Percentiles rank a stretch among this genome's conserved stretches.
These are phyloP conservation scores for Pholis gunnellus DNA, from an alignment of 2,113 vertebrate species.

Conservation along the genomic window DNA sequence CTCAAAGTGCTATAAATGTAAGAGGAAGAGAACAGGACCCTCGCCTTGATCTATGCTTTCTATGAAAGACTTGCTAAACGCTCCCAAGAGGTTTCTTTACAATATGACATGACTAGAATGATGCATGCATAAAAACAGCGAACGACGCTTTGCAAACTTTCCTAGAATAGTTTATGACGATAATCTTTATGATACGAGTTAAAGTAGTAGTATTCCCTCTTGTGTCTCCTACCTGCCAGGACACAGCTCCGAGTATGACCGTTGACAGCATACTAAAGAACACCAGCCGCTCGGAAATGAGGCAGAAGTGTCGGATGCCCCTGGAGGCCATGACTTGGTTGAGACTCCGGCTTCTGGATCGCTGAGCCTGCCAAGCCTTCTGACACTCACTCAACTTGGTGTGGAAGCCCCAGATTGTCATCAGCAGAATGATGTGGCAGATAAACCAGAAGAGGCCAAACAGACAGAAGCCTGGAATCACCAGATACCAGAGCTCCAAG, in stretches of 20 bases:
- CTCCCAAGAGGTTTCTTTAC: neutral
- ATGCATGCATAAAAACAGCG: neutral
- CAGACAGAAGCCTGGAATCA: conserved; percentile 96
- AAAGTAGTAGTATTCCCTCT: neutral
- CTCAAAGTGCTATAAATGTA: neutral
- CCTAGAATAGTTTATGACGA: neutral
- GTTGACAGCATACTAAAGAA: conserved; percentile 95
- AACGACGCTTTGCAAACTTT: neutral
- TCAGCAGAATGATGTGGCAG: conserved; percentile 94
- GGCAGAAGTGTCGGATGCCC: conserved; percentile 99
- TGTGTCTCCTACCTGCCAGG: conserved; percentile 92
- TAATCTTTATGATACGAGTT: neutral
- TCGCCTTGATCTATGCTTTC: neutral
- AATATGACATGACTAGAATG: neutral
- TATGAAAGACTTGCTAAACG: neutral
- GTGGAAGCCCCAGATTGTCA: conserved; percentile 98
- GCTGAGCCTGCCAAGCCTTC: conserved; percentile 89
- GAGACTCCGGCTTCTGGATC: conserved; percentile 88
- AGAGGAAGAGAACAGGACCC: neutral
- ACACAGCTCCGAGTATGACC: conserved; percentile 90
- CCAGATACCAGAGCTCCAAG: conserved; percentile 95
- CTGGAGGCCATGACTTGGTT: conserved; percentile 97
- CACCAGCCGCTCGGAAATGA: conserved; percentile 95
- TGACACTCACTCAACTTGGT: conserved; percentile 96
- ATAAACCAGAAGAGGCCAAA: conserved; percentile 97